phyloP scores from a whole-genome alignment of 2,113 vertebrate genomes.

The Setophaga coronata region DNA sequence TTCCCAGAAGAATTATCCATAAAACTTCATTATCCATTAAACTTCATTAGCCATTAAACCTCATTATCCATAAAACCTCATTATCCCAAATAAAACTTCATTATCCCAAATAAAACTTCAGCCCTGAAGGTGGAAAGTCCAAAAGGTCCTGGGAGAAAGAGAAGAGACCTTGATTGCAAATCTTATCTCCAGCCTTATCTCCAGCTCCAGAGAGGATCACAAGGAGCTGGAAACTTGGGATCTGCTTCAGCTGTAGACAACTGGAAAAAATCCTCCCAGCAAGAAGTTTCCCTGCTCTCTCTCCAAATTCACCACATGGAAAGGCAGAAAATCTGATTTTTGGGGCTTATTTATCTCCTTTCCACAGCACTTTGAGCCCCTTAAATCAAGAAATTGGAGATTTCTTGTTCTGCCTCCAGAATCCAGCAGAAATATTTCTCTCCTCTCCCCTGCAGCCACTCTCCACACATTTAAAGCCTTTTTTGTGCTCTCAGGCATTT shows the following conservation, averaged over 20 bases:
- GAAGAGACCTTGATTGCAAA: background rate
- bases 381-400: background rate
- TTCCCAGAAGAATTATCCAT: background rate
- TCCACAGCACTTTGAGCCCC: background rate
- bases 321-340: background rate
- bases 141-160: background rate
- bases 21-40: too few species aligned
- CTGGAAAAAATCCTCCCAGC: background rate
- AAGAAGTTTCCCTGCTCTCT: background rate
- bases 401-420: background rate
- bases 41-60: too few species aligned
- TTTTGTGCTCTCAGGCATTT: background rate
- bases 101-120: background rate
- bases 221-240: background rate
- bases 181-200: background rate
- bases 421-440: background rate
- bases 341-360: background rate
- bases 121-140: background rate
- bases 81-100: too few species aligned
- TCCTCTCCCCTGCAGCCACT: background rate
- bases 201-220: background rate
- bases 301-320: background rate
- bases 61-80: too few species aligned
- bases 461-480: background rate
- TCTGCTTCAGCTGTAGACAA: background rate